Evolutionary conservation across 2,113 vertebrate species (phyloP).

Genomic region (Gopherus evgoodei): DNA sequence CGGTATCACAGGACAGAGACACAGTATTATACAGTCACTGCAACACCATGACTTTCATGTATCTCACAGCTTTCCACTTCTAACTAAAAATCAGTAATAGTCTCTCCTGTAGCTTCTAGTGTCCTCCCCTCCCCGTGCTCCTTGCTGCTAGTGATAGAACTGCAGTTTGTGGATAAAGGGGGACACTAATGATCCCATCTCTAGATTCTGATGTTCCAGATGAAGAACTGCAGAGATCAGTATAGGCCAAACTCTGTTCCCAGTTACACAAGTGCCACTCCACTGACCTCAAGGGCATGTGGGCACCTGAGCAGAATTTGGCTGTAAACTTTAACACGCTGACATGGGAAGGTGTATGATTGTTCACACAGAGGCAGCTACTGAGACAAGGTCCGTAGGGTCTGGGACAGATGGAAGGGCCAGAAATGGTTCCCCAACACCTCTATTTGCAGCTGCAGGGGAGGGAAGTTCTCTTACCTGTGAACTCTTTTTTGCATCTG

Average conservation of each 20-base stretch:
- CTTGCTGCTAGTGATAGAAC: no score
- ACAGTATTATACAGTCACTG: not conserved
- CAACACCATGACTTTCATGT: not conserved
- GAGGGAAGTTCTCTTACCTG: conserved; percentile 80
- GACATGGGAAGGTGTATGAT: not conserved
- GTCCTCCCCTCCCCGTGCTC: no score
- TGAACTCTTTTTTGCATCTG: conserved; percentile 99
- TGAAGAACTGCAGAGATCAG: not conserved
- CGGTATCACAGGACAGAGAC: not conserved
- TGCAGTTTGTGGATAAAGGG: no score
- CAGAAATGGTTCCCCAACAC: not conserved
- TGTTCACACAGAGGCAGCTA: not conserved
- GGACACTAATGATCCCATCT: not conserved
- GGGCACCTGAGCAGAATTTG: not conserved
- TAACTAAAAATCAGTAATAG: not conserved
- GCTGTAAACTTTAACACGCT: not conserved
- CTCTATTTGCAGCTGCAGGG: not conserved
- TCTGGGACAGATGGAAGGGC: not conserved
- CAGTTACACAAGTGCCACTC: not conserved
- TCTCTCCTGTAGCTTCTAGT: no score
- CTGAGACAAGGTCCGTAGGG: accelerated
- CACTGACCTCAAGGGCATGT: not conserved
- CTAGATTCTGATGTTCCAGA: not conserved
- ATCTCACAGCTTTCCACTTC: not conserved
- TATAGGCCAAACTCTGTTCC: not conserved